Evolutionary conservation across 2,113 vertebrate genomes (phyloP).

Genomic region (Bos indicus): DNA sequence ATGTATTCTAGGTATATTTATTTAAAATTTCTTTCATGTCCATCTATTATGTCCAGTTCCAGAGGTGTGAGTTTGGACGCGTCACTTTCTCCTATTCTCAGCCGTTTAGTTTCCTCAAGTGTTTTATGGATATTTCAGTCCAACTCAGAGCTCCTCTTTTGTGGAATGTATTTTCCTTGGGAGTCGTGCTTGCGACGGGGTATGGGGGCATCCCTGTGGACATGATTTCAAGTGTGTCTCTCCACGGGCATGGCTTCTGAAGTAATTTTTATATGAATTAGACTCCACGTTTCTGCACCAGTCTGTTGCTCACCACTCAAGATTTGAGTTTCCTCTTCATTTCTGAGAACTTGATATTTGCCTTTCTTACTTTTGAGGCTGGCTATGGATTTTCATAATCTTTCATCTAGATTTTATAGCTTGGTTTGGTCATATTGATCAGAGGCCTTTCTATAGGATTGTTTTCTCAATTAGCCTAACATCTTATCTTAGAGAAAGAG

Average conservation of each 20-base stretch:
- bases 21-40: background rate
- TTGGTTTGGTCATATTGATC: background rate
- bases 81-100: background rate
- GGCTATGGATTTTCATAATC: background rate
- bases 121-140: background rate
- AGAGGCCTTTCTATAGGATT: background rate
- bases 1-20: background rate
- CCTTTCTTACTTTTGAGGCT: background rate
- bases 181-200: fast-evolving
- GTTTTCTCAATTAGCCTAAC: background rate
- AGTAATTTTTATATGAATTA: too few relatives aligned
- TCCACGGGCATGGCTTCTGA: fast-evolving
- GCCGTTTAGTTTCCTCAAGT: background rate
- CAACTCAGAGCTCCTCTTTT: background rate
- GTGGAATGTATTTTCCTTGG: fast-evolving
- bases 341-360: background rate
- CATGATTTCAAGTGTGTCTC: background rate
- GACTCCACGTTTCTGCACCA: fast-evolving
- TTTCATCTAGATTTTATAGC: background rate
- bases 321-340: background rate
- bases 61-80: background rate
- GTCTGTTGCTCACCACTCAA: fast-evolving
- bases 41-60: background rate
- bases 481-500: background rate
- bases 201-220: fast-evolving